phyloP scores from a whole-genome alignment of 1,140 invertebrate species.

The Lordiphosa mommai region DNA sequence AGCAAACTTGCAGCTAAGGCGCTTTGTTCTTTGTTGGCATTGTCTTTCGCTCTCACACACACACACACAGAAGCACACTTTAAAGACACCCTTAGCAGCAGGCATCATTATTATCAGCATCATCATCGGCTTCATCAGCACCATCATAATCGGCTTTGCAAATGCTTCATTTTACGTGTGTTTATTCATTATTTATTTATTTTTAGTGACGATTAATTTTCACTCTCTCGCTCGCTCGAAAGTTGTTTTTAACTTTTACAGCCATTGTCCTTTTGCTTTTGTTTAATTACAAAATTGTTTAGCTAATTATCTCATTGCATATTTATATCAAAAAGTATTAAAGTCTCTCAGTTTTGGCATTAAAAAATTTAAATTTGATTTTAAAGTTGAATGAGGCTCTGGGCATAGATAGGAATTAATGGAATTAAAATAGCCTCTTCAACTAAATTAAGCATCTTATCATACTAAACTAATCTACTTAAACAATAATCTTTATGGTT shows the following conservation, averaged over 20 bases:
- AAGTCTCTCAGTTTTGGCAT: slow-evolving; percentile 16
- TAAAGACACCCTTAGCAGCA: slow-evolving; percentile 14
- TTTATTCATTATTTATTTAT: slow-evolving; percentile 65
- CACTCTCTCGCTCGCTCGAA: slow-evolving; percentile 25
- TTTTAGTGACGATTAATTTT: slow-evolving; percentile 57
- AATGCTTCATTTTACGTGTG: slow-evolving; percentile 54
- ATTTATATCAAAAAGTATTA: slow-evolving; percentile 37
- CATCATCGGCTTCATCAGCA: slow-evolving; percentile 9
- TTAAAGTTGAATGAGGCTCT: not conserved
- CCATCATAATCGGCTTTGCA: slow-evolving; percentile 45
- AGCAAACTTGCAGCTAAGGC: slow-evolving; percentile 34
- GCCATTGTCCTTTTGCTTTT: slow-evolving; percentile 9
- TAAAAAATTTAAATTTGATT: not conserved
- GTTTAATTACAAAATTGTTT: slow-evolving; percentile 41
- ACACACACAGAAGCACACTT: slow-evolving; percentile 27
- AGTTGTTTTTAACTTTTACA: not conserved
- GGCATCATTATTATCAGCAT: slow-evolving; percentile 9
- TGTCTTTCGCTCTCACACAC: slow-evolving; percentile 23
- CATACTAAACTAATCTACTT: too few species aligned
- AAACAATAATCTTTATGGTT: too few species aligned
- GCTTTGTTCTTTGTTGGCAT: slow-evolving; percentile 52
- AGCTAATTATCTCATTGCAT: slow-evolving; percentile 64
- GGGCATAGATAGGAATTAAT: not conserved
- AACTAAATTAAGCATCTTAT: too few species aligned
- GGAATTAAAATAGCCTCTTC: not conserved